Evolutionary conservation across 2,797 vertebrate genomes (phyloP), one percentile per base, ranked within the genome.

Genomic region (Dermochelys coriacea): DNA sequence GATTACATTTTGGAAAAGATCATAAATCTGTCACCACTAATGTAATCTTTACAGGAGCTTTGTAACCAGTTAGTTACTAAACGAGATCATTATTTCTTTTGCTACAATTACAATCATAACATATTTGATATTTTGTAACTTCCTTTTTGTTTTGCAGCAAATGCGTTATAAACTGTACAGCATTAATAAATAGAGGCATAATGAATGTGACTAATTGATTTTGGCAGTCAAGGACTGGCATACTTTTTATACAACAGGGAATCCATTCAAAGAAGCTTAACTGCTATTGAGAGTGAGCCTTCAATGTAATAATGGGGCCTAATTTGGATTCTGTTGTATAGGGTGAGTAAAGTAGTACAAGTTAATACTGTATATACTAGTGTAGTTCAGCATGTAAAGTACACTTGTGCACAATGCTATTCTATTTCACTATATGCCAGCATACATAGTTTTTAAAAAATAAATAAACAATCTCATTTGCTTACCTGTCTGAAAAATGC

Each of bases 201-300:
- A 98, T 98, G 98, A 98, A 98, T 98, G 98, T 97, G 98, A 98
- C 98, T 98, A 98, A 98, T 98, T 98, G 98, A 98, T 98, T 98
- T 97, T 98, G 98, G 98, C 98, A 98, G 98, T 98, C 97, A 98
- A 97, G 98, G 98, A 98, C 98, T 98, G 98, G 98, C 98, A 98
- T 98, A 98, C 97, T 97, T 98, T 98, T 98, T 98, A 97, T 98
- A 97, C 98, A 97, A 98, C 93, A 96, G 98, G 98, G 98, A 98
- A 98, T 98, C 97, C 96, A 94, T 97, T 98, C 98, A 98, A 98
- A 98, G 98, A 98, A 98, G 97, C 98, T 98, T 98, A 98, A 98
- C 98, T 98, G 96, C 97, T 98, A 97, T 98, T 97, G 98, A 98
- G 97, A 98, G 92, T 98, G 97, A 97, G 97, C 97, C 97, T 98